phyloP scores from a whole-genome alignment of 2,113 vertebrate genomes.

The Neolamprologus cancellatus region DNA sequence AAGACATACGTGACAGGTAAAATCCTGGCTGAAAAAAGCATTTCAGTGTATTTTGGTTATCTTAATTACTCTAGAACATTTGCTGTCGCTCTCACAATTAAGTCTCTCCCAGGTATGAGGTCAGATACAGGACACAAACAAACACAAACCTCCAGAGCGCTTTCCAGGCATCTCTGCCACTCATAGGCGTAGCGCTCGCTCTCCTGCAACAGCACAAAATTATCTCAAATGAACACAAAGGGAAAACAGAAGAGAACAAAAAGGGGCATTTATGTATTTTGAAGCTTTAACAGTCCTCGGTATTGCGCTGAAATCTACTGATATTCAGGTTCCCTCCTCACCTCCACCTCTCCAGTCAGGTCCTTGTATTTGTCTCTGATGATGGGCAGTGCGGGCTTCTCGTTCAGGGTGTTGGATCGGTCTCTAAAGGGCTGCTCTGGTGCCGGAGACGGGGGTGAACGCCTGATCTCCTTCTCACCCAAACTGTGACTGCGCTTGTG shows the following conservation, averaged over 20 bases:
- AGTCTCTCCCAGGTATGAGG: neutral
- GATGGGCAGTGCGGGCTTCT: slow-evolving; percentile 87
- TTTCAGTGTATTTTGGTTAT: neutral
- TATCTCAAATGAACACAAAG: slow-evolving; percentile 2
- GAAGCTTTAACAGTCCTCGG: neutral
- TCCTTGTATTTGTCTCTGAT: slow-evolving; percentile 99
- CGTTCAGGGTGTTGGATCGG: slow-evolving; percentile 88
- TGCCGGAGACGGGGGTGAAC: slow-evolving; percentile 75
- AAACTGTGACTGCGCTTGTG: slow-evolving; percentile 96
- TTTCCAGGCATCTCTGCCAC: slow-evolving; percentile 94
- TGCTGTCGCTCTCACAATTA: neutral
- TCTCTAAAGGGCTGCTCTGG: slow-evolving; percentile 88
- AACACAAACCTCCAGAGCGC: slow-evolving; percentile 84
- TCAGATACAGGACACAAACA: neutral
- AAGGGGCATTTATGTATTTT: neutral
- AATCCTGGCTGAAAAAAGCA: neutral
- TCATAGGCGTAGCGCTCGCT: slow-evolving; percentile 95
- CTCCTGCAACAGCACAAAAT: slow-evolving; percentile 72
- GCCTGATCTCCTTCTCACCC: slow-evolving; percentile 90
- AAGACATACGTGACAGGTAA: neutral
- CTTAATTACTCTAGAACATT: neutral
- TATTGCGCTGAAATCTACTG: neutral
- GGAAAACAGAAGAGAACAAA: neutral
- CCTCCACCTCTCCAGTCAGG: slow-evolving; percentile 96
- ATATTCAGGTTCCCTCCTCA: slow-evolving; percentile 42